Conservation (phyloP, 2,888 invertebrate species). For the Lasioglossum figueresi region DNA sequence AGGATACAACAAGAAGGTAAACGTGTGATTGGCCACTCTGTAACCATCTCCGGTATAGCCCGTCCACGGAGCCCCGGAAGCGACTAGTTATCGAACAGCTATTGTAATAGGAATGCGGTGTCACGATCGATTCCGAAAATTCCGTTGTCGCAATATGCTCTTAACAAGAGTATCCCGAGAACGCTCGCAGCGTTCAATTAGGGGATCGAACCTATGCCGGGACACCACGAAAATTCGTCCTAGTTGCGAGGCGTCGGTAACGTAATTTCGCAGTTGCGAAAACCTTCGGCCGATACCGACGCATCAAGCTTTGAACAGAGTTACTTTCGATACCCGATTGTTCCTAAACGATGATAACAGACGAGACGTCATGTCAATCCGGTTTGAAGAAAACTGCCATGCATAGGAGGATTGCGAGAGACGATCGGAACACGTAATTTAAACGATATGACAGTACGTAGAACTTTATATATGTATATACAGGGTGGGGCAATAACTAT, state of each 20-base stretch:
- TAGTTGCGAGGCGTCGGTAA: slow-evolving; percentile 11
- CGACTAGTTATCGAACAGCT: background rate
- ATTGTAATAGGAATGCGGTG: slow-evolving; percentile 5
- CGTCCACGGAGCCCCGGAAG: background rate
- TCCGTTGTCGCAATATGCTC: slow-evolving; percentile 2
- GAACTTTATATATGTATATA: slow-evolving; percentile 43
- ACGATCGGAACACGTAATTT: slow-evolving; percentile 18
- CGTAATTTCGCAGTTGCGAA: slow-evolving; percentile 18
- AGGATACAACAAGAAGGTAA: background rate
- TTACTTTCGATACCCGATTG: background rate
- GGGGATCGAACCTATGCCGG: slow-evolving; percentile 2
- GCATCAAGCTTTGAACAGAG: background rate
- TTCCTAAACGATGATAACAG: background rate
- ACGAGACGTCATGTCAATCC: slow-evolving; percentile 37
- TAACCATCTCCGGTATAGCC: background rate
- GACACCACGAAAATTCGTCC: slow-evolving; percentile 1
- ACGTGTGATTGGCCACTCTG: background rate
- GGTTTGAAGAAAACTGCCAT: background rate
- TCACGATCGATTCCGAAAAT: slow-evolving; percentile 4
- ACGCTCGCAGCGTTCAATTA: slow-evolving; percentile 21
- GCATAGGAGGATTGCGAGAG: background rate
- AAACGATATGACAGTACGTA: background rate
- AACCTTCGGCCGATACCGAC: slow-evolving; percentile 1
- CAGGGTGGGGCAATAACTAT: too few relatives aligned
- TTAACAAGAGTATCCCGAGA: slow-evolving; percentile 9